Conservation (phyloP, 2,797 vertebrate genomes). For the Stomatorhinus walkeri region DNA sequence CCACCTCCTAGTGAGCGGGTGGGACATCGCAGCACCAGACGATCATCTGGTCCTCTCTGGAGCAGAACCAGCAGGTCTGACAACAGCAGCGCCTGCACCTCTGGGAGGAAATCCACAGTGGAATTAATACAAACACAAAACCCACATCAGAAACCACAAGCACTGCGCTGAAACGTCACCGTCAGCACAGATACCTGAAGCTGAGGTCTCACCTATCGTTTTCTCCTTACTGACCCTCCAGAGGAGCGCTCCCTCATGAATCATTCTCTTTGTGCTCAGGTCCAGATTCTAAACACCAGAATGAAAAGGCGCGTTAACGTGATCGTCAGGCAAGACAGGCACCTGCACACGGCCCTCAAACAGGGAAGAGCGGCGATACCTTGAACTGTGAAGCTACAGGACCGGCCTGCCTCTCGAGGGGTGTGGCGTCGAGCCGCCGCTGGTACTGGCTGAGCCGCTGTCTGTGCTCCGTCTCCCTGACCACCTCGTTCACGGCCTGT, state of each 20-base stretch:
- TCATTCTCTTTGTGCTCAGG: conserved; percentile 77
- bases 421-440: conserved; percentile 72
- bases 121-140: neutral
- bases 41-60: conserved; percentile 74
- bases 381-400: conserved; percentile 76
- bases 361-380: conserved; percentile 63
- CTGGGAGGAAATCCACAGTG: conserved; percentile 46
- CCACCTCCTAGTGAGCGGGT: conserved; percentile 64
- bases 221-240: conserved; percentile 91
- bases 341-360: conserved; percentile 20
- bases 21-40: conserved; percentile 77
- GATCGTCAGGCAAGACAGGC: neutral
- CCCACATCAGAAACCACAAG: neutral
- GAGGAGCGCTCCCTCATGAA: conserved; percentile 80
- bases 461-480: conserved; percentile 74
- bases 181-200: neutral
- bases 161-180: neutral
- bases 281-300: conserved; percentile 68
- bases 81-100: conserved; percentile 82
- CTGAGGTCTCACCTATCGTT: conserved; percentile 67
- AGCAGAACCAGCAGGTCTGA: conserved; percentile 82
- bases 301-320: neutral
- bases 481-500: conserved; percentile 75
- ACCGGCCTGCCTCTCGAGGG: conserved; percentile 64
- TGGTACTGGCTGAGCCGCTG: conserved; percentile 80